Evolutionary conservation across 2,113 vertebrate species (phyloP).

Genomic region (Cyprinus carpio): DNA sequence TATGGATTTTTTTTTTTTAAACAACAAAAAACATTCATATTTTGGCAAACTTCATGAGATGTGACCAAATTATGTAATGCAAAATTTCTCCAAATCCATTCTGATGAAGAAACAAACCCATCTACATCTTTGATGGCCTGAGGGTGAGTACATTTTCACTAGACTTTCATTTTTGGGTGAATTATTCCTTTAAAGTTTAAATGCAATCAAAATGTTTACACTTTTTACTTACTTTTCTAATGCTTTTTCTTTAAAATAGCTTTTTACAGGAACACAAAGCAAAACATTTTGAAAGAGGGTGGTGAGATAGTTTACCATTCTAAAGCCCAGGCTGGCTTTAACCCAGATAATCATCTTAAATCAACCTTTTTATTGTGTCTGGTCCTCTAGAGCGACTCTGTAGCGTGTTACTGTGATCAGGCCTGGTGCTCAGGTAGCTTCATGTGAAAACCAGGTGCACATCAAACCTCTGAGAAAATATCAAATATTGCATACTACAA

Average conservation of each 20-base stretch:
- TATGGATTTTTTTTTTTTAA: no score
- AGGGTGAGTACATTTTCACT: no score
- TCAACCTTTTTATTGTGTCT: background rate
- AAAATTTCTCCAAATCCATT: no score
- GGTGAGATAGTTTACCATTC: background rate
- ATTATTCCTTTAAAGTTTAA: background rate
- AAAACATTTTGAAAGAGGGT: slow-evolving; percentile 1
- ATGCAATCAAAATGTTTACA: background rate
- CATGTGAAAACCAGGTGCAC: slow-evolving; percentile 31
- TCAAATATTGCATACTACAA: slow-evolving; percentile 9
- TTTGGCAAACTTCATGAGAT: no score
- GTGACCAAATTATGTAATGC: no score
- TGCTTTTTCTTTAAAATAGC: background rate
- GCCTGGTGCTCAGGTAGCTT: slow-evolving; percentile 24
- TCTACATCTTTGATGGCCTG: no score
- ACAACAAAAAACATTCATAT: no score
- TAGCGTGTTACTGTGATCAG: slow-evolving; percentile 41
- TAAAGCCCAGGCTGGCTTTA: background rate
- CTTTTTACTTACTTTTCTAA: background rate
- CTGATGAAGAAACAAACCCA: no score
- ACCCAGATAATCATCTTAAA: slow-evolving; percentile 10
- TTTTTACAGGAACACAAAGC: background rate
- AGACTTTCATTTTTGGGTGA: no score
- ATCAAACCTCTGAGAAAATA: slow-evolving; percentile 30
- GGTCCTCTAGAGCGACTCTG: slow-evolving; percentile 16